Base-by-base conservation (phyloP, 1,140 invertebrate species). In the Tyrophagus putrescentiae region DNA sequence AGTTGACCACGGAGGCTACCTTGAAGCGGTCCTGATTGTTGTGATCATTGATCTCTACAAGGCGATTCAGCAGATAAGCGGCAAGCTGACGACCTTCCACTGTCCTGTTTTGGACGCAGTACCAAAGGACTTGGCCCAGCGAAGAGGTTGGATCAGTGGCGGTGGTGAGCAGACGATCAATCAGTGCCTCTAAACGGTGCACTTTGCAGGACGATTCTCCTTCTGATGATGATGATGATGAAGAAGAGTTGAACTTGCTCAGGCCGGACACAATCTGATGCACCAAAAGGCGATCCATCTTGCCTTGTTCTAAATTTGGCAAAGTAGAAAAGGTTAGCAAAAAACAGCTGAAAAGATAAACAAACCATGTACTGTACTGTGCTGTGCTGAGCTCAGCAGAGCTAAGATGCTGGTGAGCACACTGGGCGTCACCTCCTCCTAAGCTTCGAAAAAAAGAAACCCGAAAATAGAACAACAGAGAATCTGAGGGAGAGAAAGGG, bases 261-360 rank as follows among this genome's bases (percentile, higher is more conserved):
- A 48, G 18, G 23, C 13, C 45, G 7, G 21, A 6, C 23, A 48
- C 18, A 13, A 48, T 7, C 31, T 48, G 45, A 7, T 48, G 45
- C 18, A 48, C 23, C 7, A 48, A 18, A 7, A 48, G 45, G 31
- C 45, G 45, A 48, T 48, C 45, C 45, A 48, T 48, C n/a, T n/a
- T n/a, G n/a, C n/a, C n/a, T n/a, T n/a, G n/a, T n/a, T n/a, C n/a
- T n/a, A n/a, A n/a, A n/a, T n/a, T n/a, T n/a, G n/a, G n/a, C n/a
- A n/a, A n/a, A n/a, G n/a, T n/a, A n/a, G n/a, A n/a, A n/a, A n/a
- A n/a, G n/a, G n/a, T n/a, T n/a, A n/a, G n/a, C n/a, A n/a, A n/a
- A n/a, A n/a, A n/a, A n/a, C n/a, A n/a, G n/a, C n/a, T n/a, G n/a
- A n/a, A n/a, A n/a, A n/a, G n/a, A n/a, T n/a, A n/a, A n/a, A n/a